Conservation (phyloP, 2,888 invertebrate species). For the Tenodera sinensis region DNA sequence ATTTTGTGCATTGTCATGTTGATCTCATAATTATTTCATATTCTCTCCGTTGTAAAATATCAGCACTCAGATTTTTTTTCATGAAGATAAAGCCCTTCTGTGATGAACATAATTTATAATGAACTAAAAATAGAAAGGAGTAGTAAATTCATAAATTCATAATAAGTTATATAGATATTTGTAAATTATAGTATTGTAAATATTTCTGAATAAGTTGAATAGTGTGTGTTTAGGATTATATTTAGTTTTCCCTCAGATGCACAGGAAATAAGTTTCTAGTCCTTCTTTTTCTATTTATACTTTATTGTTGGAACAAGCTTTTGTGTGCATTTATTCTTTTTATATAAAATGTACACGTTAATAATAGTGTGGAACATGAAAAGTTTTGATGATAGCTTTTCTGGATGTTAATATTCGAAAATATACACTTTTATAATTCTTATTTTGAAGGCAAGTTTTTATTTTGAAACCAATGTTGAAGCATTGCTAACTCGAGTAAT, state of each 20-base stretch:
- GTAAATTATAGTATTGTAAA: background rate
- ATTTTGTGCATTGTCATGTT: background rate
- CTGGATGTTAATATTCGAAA: background rate
- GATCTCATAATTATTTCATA: background rate
- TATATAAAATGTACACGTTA: background rate
- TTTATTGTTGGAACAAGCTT: background rate
- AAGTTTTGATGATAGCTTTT: background rate
- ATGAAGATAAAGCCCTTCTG: background rate
- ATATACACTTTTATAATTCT: background rate
- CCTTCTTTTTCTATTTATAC: slow-evolving; percentile 13
- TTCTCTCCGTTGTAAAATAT: background rate
- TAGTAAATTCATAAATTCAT: background rate
- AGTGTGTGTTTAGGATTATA: background rate
- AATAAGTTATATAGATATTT: background rate
- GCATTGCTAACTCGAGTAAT: too few relatives aligned
- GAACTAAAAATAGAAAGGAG: background rate
- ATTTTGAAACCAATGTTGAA: background rate
- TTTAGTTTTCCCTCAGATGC: background rate
- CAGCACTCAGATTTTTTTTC: background rate
- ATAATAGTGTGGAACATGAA: background rate
- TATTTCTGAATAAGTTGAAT: background rate
- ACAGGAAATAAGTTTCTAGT: slow-evolving; percentile 1
- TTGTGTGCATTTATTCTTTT: background rate
- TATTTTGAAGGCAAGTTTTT: background rate
- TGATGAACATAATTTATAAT: background rate